Percentiles rank a stretch among this genome's conserved stretches.
phyloP scores from a whole-genome alignment of 1,140 invertebrate species.

The Pseudomyrmex flavicornis region DNA sequence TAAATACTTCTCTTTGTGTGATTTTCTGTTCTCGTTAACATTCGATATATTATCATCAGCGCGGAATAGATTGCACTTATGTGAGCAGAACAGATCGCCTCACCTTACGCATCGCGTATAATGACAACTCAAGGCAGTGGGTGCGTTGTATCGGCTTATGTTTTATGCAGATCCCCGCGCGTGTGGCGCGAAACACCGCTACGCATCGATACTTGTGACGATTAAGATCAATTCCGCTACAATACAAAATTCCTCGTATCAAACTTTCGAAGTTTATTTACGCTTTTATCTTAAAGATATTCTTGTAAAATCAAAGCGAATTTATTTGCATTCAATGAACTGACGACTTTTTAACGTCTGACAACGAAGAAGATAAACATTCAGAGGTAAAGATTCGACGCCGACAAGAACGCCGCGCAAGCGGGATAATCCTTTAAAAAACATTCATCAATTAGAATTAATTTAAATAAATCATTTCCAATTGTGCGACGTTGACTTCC shows the following conservation, averaged over 20 bases:
- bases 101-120: not conserved
- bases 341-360: too few species aligned
- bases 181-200: not conserved
- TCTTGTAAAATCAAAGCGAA: too few species aligned
- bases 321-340: too few species aligned
- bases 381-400: not conserved
- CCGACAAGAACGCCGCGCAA: not conserved
- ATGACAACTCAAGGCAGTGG: constrained; percentile 25
- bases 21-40: not conserved
- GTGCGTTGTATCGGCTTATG: constrained; percentile 28
- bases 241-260: too few species aligned
- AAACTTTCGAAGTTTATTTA: too few species aligned
- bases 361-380: too few species aligned
- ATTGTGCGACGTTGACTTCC: constrained; percentile 31
- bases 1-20: not conserved
- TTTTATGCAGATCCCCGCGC: constrained; percentile 55
- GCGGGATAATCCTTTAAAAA: constrained; percentile 20
- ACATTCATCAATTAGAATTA: constrained; percentile 36
- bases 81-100: constrained; percentile 4
- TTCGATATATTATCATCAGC: not conserved
- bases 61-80: constrained; percentile 8
- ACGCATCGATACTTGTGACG: not conserved
- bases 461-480: constrained; percentile 57
- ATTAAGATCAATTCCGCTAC: too few species aligned
- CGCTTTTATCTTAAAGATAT: too few species aligned